Evolutionary conservation across 1,140 invertebrate genomes (phyloP).

Genomic region (Venturia canescens): DNA sequence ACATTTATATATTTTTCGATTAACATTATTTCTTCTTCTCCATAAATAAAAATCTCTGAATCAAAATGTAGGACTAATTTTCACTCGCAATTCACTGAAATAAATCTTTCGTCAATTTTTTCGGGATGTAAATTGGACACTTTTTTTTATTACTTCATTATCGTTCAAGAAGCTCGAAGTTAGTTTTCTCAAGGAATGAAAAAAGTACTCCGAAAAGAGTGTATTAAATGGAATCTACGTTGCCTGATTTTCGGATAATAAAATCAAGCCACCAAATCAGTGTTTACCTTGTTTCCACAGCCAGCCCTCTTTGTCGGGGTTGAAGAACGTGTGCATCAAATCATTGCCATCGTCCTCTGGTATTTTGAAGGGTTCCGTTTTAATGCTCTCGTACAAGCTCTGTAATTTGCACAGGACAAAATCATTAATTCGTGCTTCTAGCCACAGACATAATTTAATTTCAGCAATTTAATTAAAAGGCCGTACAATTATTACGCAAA

Average conservation of each 20-base stretch:
- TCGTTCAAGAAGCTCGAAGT: too few relatives aligned
- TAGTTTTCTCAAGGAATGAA: too few relatives aligned
- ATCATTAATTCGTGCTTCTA: not conserved
- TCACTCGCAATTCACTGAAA: not conserved
- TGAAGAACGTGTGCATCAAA: constrained; percentile 99
- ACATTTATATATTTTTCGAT: not conserved
- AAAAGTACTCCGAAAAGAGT: not conserved
- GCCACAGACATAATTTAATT: not conserved
- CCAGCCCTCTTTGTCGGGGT: constrained; percentile 99
- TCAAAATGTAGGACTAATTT: not conserved
- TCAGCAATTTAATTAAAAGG: too few relatives aligned
- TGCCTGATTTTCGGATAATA: constrained; percentile 19
- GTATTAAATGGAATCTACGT: not conserved
- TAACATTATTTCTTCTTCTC: not conserved
- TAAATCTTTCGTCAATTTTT: not conserved
- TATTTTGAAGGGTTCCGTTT: constrained; percentile 99
- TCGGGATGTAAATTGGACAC: not conserved
- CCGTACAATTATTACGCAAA: not conserved
- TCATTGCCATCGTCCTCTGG: constrained; percentile 99
- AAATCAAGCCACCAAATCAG: constrained; percentile 21
- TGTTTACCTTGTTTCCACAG: constrained; percentile 96
- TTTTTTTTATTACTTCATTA: not conserved
- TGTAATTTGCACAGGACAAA: constrained; percentile 75
- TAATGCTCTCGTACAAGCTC: constrained; percentile 98
- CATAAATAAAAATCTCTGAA: not conserved